Evolutionary conservation across 2,797 vertebrate genomes (phyloP).

Genomic region (Poecilia wingei): DNA sequence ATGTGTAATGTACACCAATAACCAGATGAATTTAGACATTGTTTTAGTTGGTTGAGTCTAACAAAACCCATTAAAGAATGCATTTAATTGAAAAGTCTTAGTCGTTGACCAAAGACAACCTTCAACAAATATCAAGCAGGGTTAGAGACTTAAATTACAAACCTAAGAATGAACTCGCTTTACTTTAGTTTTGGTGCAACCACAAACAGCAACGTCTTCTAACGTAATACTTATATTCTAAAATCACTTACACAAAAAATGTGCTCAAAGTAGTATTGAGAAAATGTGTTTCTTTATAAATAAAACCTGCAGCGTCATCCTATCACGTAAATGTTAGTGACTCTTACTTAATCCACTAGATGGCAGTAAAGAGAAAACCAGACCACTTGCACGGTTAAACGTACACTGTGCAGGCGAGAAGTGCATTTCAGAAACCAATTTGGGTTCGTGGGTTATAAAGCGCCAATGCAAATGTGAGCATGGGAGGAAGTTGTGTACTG

Average conservation of each 20-base stretch:
- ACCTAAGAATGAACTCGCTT: not conserved
- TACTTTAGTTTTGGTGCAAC: not conserved
- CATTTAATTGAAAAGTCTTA: not conserved
- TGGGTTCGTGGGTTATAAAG: not conserved
- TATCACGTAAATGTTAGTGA: not conserved
- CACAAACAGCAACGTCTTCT: too few relatives aligned
- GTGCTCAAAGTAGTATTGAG: not conserved
- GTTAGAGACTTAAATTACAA: not conserved
- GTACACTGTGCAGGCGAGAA: not conserved
- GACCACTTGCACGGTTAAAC: not conserved
- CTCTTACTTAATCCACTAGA: not conserved
- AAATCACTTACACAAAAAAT: not conserved
- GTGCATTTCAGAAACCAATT: not conserved
- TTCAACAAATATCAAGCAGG: not conserved
- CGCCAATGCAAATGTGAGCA: not conserved
- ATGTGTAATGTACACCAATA: not conserved
- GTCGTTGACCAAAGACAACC: not conserved
- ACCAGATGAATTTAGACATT: not conserved
- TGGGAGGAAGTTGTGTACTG: not conserved
- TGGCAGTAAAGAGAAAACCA: not conserved
- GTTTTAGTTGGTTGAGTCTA: not conserved
- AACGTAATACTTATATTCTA: not conserved
- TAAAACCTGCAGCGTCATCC: not conserved
- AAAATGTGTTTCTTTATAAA: not conserved
- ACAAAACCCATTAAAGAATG: not conserved